phyloP scores from a whole-genome alignment of 2,797 vertebrate species.

The Mycteria americana region DNA sequence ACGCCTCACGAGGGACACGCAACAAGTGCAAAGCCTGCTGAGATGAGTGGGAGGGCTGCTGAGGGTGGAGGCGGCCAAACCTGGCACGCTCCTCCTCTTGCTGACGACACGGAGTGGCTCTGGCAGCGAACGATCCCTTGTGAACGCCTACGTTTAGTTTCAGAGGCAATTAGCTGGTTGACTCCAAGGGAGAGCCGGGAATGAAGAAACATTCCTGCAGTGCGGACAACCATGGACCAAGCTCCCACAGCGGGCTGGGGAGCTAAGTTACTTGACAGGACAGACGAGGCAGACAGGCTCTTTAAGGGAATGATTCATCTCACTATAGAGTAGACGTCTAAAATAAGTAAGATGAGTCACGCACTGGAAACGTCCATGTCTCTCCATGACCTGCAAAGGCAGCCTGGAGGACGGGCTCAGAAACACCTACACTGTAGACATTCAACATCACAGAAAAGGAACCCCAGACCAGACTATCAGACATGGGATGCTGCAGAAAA shows the following conservation, averaged over 20 bases:
- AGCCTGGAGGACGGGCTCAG: background rate
- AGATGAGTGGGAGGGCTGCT: background rate
- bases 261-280: background rate
- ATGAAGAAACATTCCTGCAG: background rate
- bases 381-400: background rate
- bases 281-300: background rate
- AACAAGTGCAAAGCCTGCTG: background rate
- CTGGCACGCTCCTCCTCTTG: background rate
- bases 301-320: background rate
- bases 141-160: background rate
- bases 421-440: background rate
- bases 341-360: slow-evolving; percentile 20
- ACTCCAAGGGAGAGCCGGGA: background rate
- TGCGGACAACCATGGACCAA: background rate
- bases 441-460: background rate
- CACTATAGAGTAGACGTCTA: background rate
- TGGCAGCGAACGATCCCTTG: accelerated
- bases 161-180: background rate
- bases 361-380: background rate
- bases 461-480: background rate
- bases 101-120: background rate
- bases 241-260: background rate
- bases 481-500: background rate
- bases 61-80: background rate
- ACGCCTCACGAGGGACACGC: accelerated